These are phyloP conservation scores for Onychostoma macrolepis DNA, from an alignment of 2,113 vertebrate genomes.

Conservation along the genomic window DNA sequence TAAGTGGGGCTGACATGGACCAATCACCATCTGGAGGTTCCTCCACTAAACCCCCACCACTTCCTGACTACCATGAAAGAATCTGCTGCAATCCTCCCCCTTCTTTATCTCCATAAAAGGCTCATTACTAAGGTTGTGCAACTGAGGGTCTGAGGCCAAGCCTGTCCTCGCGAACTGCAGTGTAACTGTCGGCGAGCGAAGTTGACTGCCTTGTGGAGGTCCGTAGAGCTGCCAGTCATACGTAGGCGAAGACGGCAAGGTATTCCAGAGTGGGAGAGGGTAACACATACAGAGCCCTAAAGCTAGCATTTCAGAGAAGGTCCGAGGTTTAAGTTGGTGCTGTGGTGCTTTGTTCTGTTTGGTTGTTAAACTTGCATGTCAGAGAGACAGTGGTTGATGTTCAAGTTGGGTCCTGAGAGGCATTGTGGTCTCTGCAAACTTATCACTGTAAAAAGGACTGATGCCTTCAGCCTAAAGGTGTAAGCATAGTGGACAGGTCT, in stretches of 20 bases:
- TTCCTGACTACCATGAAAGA: constrained; percentile 71
- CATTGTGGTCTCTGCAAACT: not conserved
- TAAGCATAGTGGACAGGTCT: constrained; percentile 5
- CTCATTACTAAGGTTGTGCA: constrained; percentile 77
- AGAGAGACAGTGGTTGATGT: not conserved
- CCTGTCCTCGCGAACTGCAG: constrained; percentile 36
- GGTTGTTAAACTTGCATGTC: constrained; percentile 30
- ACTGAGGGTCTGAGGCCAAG: constrained; percentile 64
- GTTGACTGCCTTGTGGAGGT: constrained; percentile 45
- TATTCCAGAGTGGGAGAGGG: constrained; percentile 34
- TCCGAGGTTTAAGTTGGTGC: not conserved
- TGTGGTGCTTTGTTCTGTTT: constrained; percentile 24
- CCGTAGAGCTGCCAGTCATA: constrained; percentile 51
- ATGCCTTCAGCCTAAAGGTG: not conserved
- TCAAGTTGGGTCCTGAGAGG: not conserved
- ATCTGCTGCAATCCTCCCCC: constrained; percentile 71
- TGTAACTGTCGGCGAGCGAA: constrained; percentile 67
- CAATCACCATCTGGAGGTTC: constrained; percentile 84
- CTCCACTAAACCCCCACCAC: constrained; percentile 77
- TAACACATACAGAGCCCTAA: constrained; percentile 34
- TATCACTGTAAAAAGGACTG: constrained; percentile 15
- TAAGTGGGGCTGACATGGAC: constrained; percentile 82
- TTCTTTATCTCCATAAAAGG: constrained; percentile 81
- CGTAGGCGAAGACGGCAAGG: constrained; percentile 3
- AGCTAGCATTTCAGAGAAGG: constrained; percentile 31